Percentiles rank a stretch among this genome's conserved stretches.
phyloP scores from a whole-genome alignment of 2,113 vertebrate genomes.

The Microtus richardsoni region DNA sequence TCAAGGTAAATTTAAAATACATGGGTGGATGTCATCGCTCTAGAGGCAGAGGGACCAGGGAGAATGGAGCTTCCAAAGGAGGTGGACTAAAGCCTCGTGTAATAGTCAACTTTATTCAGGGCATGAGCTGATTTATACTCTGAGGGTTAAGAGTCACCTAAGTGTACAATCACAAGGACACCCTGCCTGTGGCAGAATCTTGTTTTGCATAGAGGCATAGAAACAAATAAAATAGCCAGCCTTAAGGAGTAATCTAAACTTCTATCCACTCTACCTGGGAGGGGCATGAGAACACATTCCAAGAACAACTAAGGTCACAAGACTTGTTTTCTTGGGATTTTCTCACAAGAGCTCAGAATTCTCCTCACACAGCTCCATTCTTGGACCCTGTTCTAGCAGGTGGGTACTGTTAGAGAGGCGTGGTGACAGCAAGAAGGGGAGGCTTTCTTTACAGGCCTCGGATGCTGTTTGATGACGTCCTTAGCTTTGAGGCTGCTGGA shows the following conservation, averaged over 20 bases:
- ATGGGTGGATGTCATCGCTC: fast-evolving
- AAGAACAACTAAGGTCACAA: not conserved
- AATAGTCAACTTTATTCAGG: not conserved
- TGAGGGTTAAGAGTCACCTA: not conserved
- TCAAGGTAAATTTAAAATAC: not conserved
- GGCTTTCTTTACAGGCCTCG: too few relatives aligned
- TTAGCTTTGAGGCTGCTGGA: not conserved
- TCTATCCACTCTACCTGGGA: not conserved
- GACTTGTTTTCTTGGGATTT: not conserved
- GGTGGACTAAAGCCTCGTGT: not conserved
- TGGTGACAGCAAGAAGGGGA: not conserved
- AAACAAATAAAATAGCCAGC: not conserved
- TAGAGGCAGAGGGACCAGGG: not conserved
- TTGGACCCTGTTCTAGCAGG: too few relatives aligned
- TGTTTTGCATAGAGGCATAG: not conserved
- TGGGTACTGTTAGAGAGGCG: not conserved
- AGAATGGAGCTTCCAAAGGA: not conserved
- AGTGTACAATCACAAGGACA: not conserved
- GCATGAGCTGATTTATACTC: too few relatives aligned
- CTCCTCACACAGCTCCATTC: not conserved
- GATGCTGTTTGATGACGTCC: not conserved
- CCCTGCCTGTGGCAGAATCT: too few relatives aligned
- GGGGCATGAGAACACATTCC: not conserved
- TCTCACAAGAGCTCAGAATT: not conserved
- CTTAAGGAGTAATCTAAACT: not conserved